These are phyloP conservation scores for Penaeus monodon DNA, from an alignment of 2,888 invertebrate species.

Conservation along the genomic window DNA sequence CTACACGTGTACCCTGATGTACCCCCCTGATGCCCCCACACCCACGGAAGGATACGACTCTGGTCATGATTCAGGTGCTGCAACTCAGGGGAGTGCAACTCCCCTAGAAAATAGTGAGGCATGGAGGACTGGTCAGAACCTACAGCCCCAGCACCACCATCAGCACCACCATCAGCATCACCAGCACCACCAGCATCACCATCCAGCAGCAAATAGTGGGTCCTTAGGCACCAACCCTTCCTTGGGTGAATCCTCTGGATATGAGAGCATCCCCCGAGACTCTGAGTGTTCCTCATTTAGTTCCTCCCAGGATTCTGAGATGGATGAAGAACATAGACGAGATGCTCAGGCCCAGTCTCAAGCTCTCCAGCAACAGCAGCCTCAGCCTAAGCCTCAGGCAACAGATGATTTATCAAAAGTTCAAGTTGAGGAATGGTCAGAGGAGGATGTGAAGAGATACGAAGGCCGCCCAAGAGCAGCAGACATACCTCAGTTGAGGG, in stretches of 20 bases:
- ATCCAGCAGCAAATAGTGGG: conserved; percentile 62
- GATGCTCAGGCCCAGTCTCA: conserved; percentile 54
- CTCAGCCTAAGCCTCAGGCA: conserved; percentile 31
- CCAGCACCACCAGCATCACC: conserved; percentile 43
- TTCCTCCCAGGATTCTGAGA: conserved; percentile 74
- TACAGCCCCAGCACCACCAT: conserved; percentile 42
- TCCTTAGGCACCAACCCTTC: conserved; percentile 64
- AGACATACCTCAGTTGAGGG: conserved; percentile 51
- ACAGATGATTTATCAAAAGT: conserved; percentile 37
- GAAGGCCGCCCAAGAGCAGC: conserved; percentile 55
- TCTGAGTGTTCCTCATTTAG: conserved; percentile 87
- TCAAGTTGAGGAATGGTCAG: conserved; percentile 55
- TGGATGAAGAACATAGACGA: conserved; percentile 64
- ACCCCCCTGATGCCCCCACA: conserved; percentile 51
- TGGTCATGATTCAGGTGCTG: conserved; percentile 60
- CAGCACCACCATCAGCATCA: conserved; percentile 29
- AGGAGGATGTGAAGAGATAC: conserved; percentile 57
- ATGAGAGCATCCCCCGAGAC: conserved; percentile 90
- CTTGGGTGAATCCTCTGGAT: conserved; percentile 87
- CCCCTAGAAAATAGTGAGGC: conserved; percentile 47
- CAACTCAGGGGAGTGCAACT: conserved; percentile 54
- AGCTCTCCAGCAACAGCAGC: conserved; percentile 26
- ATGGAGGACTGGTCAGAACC: conserved; percentile 55
- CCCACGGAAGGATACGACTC: conserved; percentile 62
- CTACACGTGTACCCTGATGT: conserved; percentile 59